phyloP scores from a whole-genome alignment of 2,888 invertebrate species.

The Choristoneura rosaceana region DNA sequence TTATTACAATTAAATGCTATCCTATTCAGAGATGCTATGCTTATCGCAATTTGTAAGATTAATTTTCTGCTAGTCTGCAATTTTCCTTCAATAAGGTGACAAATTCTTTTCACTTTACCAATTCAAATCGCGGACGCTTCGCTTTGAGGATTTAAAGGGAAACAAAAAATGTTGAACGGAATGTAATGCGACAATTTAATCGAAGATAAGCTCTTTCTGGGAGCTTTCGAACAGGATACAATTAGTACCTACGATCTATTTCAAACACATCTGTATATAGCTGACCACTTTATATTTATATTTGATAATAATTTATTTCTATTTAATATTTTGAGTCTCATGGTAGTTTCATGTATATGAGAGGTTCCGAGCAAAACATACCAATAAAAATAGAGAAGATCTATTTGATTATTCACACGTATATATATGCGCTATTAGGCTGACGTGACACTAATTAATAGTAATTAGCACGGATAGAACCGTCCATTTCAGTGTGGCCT shows the following conservation, averaged over 20 bases:
- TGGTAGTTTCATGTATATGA: too few species aligned
- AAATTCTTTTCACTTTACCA: background rate
- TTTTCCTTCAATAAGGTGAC: background rate
- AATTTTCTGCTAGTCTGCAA: background rate
- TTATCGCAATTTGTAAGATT: background rate
- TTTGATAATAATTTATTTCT: too few species aligned
- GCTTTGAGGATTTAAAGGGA: background rate
- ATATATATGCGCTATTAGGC: conserved; percentile 14
- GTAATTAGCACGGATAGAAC: conserved; percentile 28
- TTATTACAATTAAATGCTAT: too few species aligned
- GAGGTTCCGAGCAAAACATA: background rate
- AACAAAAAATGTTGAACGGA: background rate
- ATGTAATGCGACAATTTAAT: background rate
- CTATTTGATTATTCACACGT: background rate
- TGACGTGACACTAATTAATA: conserved; percentile 30
- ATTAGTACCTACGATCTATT: background rate
- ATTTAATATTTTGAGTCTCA: too few species aligned
- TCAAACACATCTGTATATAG: too few species aligned
- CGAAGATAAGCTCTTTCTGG: background rate
- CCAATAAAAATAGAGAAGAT: background rate
- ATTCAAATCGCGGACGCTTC: background rate
- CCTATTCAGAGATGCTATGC: background rate
- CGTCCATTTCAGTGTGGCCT: conserved; percentile 22
- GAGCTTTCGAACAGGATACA: background rate
- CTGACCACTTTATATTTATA: too few species aligned